These are phyloP conservation scores for Regulus satrapa DNA, from an alignment of 2,113 vertebrate species.

Conservation along the genomic window DNA sequence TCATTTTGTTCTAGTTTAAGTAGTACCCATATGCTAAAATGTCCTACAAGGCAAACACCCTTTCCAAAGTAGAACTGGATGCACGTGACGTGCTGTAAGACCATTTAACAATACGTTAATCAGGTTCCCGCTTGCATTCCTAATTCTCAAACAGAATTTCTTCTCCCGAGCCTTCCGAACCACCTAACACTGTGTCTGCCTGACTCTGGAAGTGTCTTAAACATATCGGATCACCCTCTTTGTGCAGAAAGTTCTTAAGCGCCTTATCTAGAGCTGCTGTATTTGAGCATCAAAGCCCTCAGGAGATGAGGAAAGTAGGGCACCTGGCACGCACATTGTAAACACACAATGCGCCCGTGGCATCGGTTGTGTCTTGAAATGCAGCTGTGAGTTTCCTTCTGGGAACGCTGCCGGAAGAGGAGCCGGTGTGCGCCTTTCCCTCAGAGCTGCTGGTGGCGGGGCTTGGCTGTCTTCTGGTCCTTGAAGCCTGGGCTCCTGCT, in stretches of 20 bases:
- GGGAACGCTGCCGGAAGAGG: not conserved
- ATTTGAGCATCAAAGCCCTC: not conserved
- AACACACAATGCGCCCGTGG: not conserved
- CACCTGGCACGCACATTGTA: constrained; percentile 16
- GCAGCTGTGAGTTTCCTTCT: not conserved
- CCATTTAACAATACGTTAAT: not conserved
- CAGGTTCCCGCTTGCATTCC: not conserved
- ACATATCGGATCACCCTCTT: not conserved
- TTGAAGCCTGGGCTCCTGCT: not conserved
- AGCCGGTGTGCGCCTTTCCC: not conserved
- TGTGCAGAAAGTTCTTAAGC: constrained; percentile 38
- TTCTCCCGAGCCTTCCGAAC: not conserved
- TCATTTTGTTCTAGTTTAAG: not conserved
- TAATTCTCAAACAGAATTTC: not conserved
- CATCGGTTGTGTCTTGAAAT: not conserved
- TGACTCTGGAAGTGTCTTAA: not conserved
- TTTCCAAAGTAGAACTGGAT: not conserved
- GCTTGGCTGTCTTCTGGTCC: no score
- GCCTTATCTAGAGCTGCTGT: constrained; percentile 18
- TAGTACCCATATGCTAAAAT: constrained; percentile 5
- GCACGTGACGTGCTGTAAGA: not conserved
- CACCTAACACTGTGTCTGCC: not conserved
- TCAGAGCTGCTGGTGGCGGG: not conserved
- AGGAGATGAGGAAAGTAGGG: constrained; percentile 22
- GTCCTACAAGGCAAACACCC: not conserved